These are phyloP conservation scores for Physeter macrocephalus DNA, from an alignment of 2,113 vertebrate species.

Conservation along the genomic window DNA sequence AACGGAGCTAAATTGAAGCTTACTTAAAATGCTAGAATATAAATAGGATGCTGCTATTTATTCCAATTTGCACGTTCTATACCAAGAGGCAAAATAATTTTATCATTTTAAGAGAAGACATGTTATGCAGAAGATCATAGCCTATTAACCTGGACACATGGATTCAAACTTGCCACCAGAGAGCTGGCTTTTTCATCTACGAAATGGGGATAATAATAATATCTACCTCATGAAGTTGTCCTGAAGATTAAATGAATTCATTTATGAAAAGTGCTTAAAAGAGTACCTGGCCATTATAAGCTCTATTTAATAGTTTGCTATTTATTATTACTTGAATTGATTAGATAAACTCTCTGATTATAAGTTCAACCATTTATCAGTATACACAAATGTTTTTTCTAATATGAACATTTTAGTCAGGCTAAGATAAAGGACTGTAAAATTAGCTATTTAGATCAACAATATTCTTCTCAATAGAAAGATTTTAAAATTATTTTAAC, in stretches of 20 bases:
- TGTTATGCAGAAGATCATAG: background rate
- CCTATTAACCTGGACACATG: background rate
- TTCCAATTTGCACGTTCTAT: background rate
- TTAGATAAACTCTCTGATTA: background rate
- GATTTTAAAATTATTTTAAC: background rate
- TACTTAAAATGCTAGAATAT: background rate
- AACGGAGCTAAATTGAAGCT: background rate
- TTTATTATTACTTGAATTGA: background rate
- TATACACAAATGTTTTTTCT: background rate
- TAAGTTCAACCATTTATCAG: background rate
- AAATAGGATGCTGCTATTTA: background rate
- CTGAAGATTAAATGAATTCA: background rate
- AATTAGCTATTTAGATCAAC: background rate
- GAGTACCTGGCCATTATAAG: background rate
- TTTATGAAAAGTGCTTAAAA: background rate
- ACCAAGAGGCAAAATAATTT: background rate
- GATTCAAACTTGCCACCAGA: background rate
- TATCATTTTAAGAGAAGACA: background rate
- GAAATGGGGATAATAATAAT: background rate
- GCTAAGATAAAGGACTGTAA: background rate
- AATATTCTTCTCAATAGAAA: background rate
- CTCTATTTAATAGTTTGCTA: background rate
- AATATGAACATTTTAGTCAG: background rate
- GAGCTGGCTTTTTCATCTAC: background rate
- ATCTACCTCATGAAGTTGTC: background rate